Evolutionary conservation across 2,113 vertebrate species (phyloP).

Genomic region (Nipponia nippon): DNA sequence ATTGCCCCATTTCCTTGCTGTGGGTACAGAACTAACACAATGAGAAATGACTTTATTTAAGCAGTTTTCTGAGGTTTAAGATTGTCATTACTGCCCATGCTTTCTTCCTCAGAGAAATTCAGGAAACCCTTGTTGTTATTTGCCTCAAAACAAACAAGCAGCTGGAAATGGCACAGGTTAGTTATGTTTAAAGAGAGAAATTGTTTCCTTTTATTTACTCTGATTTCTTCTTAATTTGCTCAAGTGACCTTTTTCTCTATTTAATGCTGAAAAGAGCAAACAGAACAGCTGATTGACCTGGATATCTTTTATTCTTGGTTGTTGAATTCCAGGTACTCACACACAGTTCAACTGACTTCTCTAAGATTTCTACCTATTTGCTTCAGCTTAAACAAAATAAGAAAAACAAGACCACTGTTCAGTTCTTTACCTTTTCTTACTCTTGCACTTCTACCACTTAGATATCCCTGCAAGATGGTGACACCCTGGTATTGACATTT

Average conservation of each 20-base stretch:
- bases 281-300: constrained; percentile 29
- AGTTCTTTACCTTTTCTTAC: background rate
- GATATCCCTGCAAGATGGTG: background rate
- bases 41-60: background rate
- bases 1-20: background rate
- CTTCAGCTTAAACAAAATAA: background rate
- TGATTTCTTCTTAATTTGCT: constrained; percentile 43
- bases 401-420: background rate
- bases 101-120: background rate
- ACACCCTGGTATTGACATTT: background rate
- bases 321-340: background rate
- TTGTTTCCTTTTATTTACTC: constrained; percentile 43
- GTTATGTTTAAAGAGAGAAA: constrained; percentile 28
- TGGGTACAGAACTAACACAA: background rate
- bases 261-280: constrained; percentile 49
- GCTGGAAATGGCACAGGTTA: constrained; percentile 42
- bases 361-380: background rate
- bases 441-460: background rate
- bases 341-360: background rate
- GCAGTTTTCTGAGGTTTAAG: background rate
- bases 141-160: constrained; percentile 33
- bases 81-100: background rate
- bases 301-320: background rate
- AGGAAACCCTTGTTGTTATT: background rate
- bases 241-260: constrained; percentile 40